These are phyloP conservation scores for Drosophila setifemur DNA, from an alignment of 1,140 invertebrate genomes.

Conservation along the genomic window DNA sequence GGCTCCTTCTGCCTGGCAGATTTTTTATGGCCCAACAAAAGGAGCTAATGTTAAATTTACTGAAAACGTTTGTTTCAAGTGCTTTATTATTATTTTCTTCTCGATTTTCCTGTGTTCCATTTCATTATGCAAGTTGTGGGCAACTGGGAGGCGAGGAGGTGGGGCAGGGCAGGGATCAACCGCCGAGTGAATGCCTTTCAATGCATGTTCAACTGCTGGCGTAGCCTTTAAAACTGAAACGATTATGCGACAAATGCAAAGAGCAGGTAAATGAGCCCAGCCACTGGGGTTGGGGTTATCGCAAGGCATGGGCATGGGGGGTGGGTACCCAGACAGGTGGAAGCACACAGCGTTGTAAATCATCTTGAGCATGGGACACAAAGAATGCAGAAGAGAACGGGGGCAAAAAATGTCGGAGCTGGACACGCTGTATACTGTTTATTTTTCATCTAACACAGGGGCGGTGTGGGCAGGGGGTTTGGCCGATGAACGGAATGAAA, in stretches of 20 bases:
- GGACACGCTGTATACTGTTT: constrained; percentile 67
- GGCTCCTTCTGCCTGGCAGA: constrained; percentile 31
- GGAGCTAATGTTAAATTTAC: constrained; percentile 80
- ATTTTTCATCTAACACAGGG: constrained; percentile 71
- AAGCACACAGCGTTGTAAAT: constrained; percentile 61
- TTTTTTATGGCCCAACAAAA: constrained; percentile 71
- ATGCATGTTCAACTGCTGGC: constrained; percentile 55
- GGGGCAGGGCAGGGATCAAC: constrained; percentile 1
- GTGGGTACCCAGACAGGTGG: constrained; percentile 21
- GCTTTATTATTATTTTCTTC: constrained; percentile 73
- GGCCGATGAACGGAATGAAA: background rate
- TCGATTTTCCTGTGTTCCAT: constrained; percentile 31
- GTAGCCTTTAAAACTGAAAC: constrained; percentile 54
- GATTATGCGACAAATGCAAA: constrained; percentile 70
- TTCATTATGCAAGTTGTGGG: constrained; percentile 42
- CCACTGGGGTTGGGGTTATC: background rate
- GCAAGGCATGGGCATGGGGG: background rate
- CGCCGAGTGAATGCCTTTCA: constrained; percentile 33
- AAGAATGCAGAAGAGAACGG: constrained; percentile 28
- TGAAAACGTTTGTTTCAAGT: constrained; percentile 80
- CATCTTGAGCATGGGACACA: constrained; percentile 55
- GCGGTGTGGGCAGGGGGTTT: constrained; percentile 3
- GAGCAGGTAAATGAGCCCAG: constrained; percentile 55
- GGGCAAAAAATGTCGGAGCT: constrained; percentile 5
- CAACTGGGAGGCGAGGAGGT: constrained; percentile 3